phyloP scores from a whole-genome alignment of 2,797 vertebrate species.

The Fistularia commersonii region DNA sequence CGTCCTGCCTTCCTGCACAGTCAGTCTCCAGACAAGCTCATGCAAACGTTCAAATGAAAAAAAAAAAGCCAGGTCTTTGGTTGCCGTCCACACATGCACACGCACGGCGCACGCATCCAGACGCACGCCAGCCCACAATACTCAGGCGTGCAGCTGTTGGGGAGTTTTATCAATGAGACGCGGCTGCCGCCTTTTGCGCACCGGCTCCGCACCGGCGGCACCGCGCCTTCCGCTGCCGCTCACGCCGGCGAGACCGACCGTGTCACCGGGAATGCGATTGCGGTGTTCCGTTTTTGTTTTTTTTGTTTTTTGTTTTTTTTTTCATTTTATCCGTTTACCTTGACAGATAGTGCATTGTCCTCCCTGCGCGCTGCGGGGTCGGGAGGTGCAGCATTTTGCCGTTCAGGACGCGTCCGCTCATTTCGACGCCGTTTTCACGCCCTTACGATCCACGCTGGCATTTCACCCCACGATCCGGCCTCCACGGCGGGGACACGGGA shows the following conservation, averaged over 20 bases:
- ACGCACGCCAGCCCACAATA: slow-evolving; percentile 15
- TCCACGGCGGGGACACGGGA: background rate
- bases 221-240: background rate
- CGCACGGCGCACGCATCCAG: background rate
- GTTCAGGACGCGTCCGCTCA: slow-evolving; percentile 78
- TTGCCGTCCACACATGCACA: too few relatives aligned
- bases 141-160: slow-evolving; percentile 38
- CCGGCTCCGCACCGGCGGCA: slow-evolving; percentile 15
- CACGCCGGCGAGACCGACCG: background rate
- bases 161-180: slow-evolving; percentile 62
- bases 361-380: slow-evolving; percentile 70
- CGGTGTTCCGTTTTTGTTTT: too few relatives aligned
- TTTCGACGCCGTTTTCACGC: slow-evolving; percentile 51
- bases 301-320: too few relatives aligned
- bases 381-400: slow-evolving; percentile 78
- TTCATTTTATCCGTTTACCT: slow-evolving; percentile 59
- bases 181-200: slow-evolving; percentile 56
- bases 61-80: too few relatives aligned
- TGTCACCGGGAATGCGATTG: too few relatives aligned
- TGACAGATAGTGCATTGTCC: slow-evolving; percentile 79
- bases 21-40: too few relatives aligned
- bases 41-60: too few relatives aligned
- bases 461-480: slow-evolving; percentile 28
- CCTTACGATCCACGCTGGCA: slow-evolving; percentile 64
- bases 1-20: too few relatives aligned